Conservation (phyloP, 2,113 vertebrate species). For the Cryptotis parvus region DNA sequence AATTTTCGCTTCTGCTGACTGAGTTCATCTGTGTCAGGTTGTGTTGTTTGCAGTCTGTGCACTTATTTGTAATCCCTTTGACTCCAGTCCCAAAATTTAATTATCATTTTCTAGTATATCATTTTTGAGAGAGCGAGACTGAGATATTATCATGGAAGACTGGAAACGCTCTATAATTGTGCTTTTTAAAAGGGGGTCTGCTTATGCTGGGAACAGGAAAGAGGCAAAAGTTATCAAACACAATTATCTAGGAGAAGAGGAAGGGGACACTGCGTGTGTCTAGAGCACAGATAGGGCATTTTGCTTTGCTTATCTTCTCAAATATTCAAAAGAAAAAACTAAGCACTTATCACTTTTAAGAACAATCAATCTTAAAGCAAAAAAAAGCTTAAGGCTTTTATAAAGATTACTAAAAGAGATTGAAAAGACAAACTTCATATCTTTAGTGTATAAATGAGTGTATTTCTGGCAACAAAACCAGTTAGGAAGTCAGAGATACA, state of each 20-base stretch:
- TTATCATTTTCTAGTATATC: neutral
- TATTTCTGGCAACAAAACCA: neutral
- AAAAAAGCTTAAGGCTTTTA: neutral
- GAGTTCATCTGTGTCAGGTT: neutral
- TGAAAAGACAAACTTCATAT: too few species aligned
- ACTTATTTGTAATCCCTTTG: neutral
- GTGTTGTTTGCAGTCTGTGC: neutral
- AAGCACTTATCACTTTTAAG: neutral
- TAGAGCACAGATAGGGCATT: neutral
- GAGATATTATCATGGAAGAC: neutral
- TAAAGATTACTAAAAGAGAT: neutral
- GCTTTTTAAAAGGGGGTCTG: neutral
- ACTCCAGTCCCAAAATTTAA: neutral
- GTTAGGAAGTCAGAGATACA: neutral
- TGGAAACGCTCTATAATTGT: neutral
- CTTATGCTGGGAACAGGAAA: neutral
- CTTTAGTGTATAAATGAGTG: neutral
- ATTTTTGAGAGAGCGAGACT: neutral
- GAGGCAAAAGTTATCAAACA: neutral
- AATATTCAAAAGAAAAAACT: neutral
- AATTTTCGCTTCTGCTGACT: neutral
- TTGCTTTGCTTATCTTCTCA: neutral
- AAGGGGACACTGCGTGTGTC: neutral
- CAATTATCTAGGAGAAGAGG: neutral
- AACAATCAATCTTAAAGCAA: neutral